Conservation (phyloP, 2,113 vertebrate species). For the Astur gentilis region DNA sequence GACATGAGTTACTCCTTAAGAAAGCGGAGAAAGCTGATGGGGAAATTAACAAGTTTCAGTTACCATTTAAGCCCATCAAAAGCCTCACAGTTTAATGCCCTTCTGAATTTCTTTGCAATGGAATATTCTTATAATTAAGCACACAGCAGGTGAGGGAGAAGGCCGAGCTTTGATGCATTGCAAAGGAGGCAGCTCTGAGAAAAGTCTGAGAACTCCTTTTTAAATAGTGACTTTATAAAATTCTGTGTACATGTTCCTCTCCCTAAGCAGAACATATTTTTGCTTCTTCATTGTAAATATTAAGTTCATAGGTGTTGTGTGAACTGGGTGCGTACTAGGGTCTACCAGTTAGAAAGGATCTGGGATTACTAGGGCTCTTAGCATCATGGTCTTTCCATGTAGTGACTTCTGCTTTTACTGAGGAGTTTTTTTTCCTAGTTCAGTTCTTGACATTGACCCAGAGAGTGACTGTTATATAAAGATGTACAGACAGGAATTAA, state of each 20-base stretch:
- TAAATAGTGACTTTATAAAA: not conserved
- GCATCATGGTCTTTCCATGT: not conserved
- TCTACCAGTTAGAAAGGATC: not conserved
- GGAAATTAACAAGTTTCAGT: not conserved
- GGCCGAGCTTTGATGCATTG: not conserved
- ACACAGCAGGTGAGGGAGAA: not conserved
- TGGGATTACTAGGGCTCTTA: not conserved
- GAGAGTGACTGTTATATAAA: not conserved
- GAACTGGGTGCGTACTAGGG: not conserved
- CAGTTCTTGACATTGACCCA: not conserved
- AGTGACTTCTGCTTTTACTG: not conserved
- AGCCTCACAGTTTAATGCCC: not conserved
- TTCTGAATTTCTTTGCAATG: not conserved
- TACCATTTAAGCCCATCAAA: not conserved
- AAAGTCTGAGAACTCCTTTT: not conserved
- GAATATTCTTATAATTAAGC: not conserved
- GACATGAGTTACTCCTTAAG: not conserved
- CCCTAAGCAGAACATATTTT: not conserved
- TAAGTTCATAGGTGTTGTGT: not conserved
- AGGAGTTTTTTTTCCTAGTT: not conserved
- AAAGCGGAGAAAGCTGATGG: not conserved
- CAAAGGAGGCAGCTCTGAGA: not conserved
- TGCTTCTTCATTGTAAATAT: not conserved
- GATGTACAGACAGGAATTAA: not conserved
- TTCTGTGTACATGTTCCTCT: not conserved